Conservation (phyloP, 2,797 vertebrate species). For the Acanthurus lineatus region DNA sequence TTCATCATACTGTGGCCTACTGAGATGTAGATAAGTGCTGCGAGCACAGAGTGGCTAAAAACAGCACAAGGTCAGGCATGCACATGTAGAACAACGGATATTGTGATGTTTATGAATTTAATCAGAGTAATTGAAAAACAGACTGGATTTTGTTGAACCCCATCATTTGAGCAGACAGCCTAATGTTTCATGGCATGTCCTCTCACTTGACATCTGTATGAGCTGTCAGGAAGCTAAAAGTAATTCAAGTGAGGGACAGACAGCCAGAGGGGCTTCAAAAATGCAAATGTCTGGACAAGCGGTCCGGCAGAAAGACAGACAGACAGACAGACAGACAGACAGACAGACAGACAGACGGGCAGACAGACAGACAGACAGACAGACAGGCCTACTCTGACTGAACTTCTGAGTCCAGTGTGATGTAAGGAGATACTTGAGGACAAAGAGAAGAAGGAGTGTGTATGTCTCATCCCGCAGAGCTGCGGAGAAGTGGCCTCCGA, state of each 20-base stretch:
- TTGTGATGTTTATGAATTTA: slow-evolving; percentile 10
- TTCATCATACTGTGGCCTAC: slow-evolving; percentile 39
- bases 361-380: slow-evolving; percentile 11
- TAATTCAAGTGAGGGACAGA: slow-evolving; percentile 43
- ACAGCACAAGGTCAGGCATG: slow-evolving; percentile 19
- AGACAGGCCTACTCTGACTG: slow-evolving; percentile 25
- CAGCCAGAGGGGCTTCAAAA: neutral
- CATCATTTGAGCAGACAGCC: slow-evolving; percentile 25
- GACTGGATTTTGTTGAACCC: neutral
- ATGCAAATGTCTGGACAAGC: too few relatives aligned
- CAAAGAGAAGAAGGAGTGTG: slow-evolving; percentile 57
- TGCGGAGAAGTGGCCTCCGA: slow-evolving; percentile 76
- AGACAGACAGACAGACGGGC: too few relatives aligned
- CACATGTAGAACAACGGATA: slow-evolving; percentile 3
- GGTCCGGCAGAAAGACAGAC: too few relatives aligned
- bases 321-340: too few relatives aligned
- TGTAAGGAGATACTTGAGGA: slow-evolving; percentile 57
- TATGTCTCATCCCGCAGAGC: slow-evolving; percentile 63
- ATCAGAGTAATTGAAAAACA: slow-evolving; percentile 5
- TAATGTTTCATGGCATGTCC: slow-evolving; percentile 31
- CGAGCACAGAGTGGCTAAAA: slow-evolving; percentile 31
- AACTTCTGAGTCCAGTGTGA: slow-evolving; percentile 72
- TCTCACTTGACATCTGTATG: slow-evolving; percentile 46
- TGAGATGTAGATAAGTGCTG: slow-evolving; percentile 54
- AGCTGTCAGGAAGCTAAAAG: slow-evolving; percentile 36